Evolutionary conservation across 2,888 invertebrate species (phyloP), one percentile per base, ranked within the genome.

Genomic region (Sphaerophoria taeniata): DNA sequence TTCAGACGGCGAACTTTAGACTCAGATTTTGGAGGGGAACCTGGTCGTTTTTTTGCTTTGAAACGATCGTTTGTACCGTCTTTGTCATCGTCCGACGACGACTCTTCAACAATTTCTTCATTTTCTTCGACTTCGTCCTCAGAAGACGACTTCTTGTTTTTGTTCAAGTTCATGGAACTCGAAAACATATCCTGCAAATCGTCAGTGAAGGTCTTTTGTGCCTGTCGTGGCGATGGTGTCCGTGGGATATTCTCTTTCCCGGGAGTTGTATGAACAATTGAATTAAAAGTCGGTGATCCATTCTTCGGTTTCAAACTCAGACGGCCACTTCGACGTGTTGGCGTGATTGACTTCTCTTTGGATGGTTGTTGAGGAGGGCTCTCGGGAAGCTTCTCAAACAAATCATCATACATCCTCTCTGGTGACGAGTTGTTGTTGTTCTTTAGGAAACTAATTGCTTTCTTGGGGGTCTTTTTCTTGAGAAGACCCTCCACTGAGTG

Each of bases 121-220:
- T 65, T 74, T 16, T 63, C 36, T 24, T 81, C 84, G 31, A 77
- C 79, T 45, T 78, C 75, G 63, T 81, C 79, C 11, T 63, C 63
- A 6, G 75, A 60, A 6, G 61, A 55, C 53, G 61, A 47, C 12
- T 87, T 87, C 2, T 87, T 87, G 12, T 61, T 70, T 63, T 87
- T 88, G 53, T 89, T 89, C 6, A 92, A 87, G 33, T 89, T 89
- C 90, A 92, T 90, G 1, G 91, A 90, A 9, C 87, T 89, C 3
- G 84, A 89, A 78, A 92, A 91, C 56, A 92, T 88, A 34, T 88
- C 88, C 2, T 90, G 90, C 11, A 92, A 72, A 36, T 91, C 87
- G 55, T 88, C 88, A 6, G 77, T 78, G n/a, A 71, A 67, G 3
- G 36, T 63, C 11, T 82, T 85, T 7, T 67, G 47, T 31, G 56